These are phyloP conservation scores for Camponotus vicinus DNA, from an alignment of 1,140 invertebrate species.

Conservation along the genomic window DNA sequence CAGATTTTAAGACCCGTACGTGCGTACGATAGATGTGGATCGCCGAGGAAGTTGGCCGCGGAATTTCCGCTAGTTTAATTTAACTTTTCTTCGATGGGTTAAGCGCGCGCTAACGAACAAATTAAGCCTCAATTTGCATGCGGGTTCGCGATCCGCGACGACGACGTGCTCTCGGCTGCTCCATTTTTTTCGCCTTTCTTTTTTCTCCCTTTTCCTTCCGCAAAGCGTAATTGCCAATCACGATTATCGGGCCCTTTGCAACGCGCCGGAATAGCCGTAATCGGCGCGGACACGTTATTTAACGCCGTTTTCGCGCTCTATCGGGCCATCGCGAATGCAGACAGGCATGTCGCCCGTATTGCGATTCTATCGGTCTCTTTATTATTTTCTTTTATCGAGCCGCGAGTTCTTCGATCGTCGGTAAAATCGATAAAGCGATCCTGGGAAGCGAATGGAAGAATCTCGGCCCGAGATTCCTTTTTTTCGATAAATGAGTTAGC, in stretches of 20 bases:
- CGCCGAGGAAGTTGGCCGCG: neutral
- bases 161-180: slow-evolving; percentile 2
- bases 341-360: slow-evolving; percentile 37
- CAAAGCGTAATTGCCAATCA: slow-evolving; percentile 42
- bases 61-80: slow-evolving; percentile 53
- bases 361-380: slow-evolving; percentile 31
- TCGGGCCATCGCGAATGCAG: neutral
- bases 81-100: slow-evolving; percentile 52
- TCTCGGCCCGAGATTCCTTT: neutral
- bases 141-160: slow-evolving; percentile 44
- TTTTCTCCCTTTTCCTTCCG: neutral
- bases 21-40: slow-evolving; percentile 7
- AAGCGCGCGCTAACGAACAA: slow-evolving; percentile 57
- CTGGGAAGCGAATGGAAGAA: neutral
- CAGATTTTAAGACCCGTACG: slow-evolving; percentile 4
- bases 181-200: neutral
- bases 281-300: slow-evolving; percentile 30
- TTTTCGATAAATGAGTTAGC: slow-evolving; percentile 47
- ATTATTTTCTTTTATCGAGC: slow-evolving; percentile 40
- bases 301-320: slow-evolving; percentile 21
- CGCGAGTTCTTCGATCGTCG: slow-evolving; percentile 5
- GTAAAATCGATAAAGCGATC: slow-evolving; percentile 41
- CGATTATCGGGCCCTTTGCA: slow-evolving; percentile 20
- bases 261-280: slow-evolving; percentile 20
- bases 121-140: slow-evolving; percentile 59